Evolutionary conservation across 2,888 invertebrate genomes (phyloP).

Genomic region (Drosophila austrosaltans): DNA sequence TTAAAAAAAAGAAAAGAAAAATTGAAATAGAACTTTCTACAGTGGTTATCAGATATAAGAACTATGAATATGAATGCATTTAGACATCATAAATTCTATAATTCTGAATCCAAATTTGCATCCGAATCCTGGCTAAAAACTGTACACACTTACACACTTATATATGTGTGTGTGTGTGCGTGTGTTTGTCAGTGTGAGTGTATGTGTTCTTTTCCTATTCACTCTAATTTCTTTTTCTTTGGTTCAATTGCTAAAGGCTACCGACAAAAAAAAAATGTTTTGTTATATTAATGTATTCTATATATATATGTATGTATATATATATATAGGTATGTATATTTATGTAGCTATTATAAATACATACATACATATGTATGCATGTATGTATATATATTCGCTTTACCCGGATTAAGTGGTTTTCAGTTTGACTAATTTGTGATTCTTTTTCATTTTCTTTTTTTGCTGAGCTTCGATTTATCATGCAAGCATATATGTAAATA

Average conservation of each 20-base stretch:
- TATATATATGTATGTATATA: background rate
- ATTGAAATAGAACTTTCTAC: background rate
- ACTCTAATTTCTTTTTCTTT: slow-evolving; percentile 5
- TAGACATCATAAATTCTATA: background rate
- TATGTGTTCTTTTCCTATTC: background rate
- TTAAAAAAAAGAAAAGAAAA: background rate
- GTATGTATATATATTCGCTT: background rate
- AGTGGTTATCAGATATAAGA: background rate
- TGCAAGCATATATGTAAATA: background rate
- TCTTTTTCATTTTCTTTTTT: background rate
- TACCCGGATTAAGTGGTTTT: slow-evolving; percentile 4
- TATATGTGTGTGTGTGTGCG: background rate
- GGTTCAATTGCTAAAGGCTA: slow-evolving; percentile 10
- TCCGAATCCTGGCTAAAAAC: background rate
- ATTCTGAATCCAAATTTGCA: background rate
- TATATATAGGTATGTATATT: background rate
- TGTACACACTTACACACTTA: background rate
- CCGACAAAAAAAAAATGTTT: background rate
- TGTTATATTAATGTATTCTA: background rate
- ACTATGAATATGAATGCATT: background rate
- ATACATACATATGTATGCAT: background rate
- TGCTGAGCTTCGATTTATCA: slow-evolving; percentile 2
- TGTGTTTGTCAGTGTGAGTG: background rate
- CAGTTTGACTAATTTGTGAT: slow-evolving; percentile 7
- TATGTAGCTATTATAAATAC: background rate